Conservation (phyloP, 2,113 vertebrate species). For the Cervus canadensis region DNA sequence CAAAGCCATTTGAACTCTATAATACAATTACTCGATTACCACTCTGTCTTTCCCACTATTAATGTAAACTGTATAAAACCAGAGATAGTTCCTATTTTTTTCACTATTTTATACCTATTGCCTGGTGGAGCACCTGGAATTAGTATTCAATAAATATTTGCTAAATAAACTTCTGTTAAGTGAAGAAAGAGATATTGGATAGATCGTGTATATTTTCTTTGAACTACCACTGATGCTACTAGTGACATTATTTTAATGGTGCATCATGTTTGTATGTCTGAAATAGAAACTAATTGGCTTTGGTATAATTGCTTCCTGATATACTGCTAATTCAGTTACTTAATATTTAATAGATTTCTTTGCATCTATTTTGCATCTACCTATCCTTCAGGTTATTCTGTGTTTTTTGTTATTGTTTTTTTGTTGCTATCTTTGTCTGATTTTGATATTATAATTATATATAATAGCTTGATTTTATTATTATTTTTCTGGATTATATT, state of each 20-base stretch:
- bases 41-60: neutral
- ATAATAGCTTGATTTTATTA: neutral
- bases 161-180: neutral
- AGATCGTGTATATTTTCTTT: neutral
- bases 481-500: neutral
- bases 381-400: neutral
- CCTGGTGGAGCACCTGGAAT: neutral
- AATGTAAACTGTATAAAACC: neutral
- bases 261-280: neutral
- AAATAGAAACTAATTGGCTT: neutral
- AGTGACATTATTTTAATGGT: neutral
- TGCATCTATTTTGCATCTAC: neutral
- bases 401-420: neutral
- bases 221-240: neutral
- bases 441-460: neutral
- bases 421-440: neutral
- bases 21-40: neutral
- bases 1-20: neutral
- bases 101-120: neutral
- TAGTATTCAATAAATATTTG: neutral
- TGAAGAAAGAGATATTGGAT: neutral
- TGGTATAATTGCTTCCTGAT: neutral
- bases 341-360: neutral
- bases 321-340: neutral
- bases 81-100: neutral